Conservation (phyloP, 2,113 vertebrate species). For the Caretta caretta region DNA sequence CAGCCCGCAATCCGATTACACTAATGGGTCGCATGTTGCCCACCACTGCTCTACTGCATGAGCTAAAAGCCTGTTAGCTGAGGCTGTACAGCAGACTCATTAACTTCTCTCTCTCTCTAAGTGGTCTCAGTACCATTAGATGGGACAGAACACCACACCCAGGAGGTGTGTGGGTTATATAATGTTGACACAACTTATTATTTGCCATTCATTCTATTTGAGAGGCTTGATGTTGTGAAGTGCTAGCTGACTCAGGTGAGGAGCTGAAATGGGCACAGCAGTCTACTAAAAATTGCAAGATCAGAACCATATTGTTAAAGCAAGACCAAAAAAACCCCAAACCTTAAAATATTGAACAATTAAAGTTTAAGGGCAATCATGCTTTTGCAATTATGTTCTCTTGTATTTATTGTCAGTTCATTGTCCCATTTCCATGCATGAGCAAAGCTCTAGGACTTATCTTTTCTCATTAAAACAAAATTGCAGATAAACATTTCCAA, state of each 20-base stretch:
- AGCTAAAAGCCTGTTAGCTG: too few relatives aligned
- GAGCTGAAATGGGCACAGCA: background rate
- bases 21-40: too few relatives aligned
- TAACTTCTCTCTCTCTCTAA: too few relatives aligned
- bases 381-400: background rate
- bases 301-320: background rate
- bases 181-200: background rate
- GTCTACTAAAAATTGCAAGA: background rate
- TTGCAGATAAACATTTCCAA: background rate
- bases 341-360: background rate
- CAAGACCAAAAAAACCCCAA: background rate
- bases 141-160: too few relatives aligned
- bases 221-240: background rate
- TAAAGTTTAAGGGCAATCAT: background rate
- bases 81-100: too few relatives aligned
- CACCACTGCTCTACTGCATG: too few relatives aligned
- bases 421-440: background rate
- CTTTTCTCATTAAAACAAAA: background rate
- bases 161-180: too few relatives aligned
- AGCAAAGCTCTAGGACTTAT: background rate
- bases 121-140: too few relatives aligned
- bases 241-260: background rate
- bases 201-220: background rate
- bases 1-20: too few relatives aligned
- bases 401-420: accelerated